Percentiles rank a stretch among this genome's conserved stretches.
Evolutionary conservation across 2,888 invertebrate species (phyloP).

Genomic region (Lymantria monacha): DNA sequence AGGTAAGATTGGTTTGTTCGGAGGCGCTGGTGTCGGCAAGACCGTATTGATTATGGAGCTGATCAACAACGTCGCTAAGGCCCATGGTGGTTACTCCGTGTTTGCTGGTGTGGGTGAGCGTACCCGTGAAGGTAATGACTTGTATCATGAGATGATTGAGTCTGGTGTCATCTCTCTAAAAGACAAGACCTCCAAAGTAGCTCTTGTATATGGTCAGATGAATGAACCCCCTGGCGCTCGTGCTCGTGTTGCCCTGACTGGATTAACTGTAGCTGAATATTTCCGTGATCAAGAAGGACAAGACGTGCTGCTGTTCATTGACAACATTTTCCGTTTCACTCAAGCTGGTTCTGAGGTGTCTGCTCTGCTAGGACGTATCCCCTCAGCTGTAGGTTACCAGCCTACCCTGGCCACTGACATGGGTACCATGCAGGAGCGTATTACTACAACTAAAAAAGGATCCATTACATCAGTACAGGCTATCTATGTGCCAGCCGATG

Average conservation of each 20-base stretch:
- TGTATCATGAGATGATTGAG: conserved; percentile 98
- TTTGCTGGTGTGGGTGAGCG: conserved; percentile 97
- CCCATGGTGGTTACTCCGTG: conserved; percentile 97
- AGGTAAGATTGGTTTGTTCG: conserved; percentile 96
- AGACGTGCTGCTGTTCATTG: conserved; percentile 96
- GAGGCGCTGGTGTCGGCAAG: conserved; percentile 97
- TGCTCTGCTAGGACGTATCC: conserved; percentile 96
- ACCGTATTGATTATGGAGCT: conserved; percentile 98
- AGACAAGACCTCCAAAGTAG: conserved; percentile 94
- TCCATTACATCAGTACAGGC: conserved; percentile 98
- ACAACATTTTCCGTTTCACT: conserved; percentile 97
- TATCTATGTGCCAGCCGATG: conserved; percentile 97
- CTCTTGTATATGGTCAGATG: conserved; percentile 97
- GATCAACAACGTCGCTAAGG: conserved; percentile 97
- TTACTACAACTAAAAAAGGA: conserved; percentile 96
- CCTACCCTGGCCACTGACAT: conserved; percentile 98
- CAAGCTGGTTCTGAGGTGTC: conserved; percentile 95
- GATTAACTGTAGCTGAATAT: conserved; percentile 95
- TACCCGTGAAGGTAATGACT: conserved; percentile 96
- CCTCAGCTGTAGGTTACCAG: conserved; percentile 97
- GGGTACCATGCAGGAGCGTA: conserved; percentile 98
- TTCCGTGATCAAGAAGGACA: conserved; percentile 97
- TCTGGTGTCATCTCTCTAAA: conserved; percentile 94
- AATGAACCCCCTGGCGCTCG: conserved; percentile 98
- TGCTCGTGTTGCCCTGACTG: conserved; percentile 95